phyloP scores from a whole-genome alignment of 2,113 vertebrate species.

The Rhinoderma darwinii region DNA sequence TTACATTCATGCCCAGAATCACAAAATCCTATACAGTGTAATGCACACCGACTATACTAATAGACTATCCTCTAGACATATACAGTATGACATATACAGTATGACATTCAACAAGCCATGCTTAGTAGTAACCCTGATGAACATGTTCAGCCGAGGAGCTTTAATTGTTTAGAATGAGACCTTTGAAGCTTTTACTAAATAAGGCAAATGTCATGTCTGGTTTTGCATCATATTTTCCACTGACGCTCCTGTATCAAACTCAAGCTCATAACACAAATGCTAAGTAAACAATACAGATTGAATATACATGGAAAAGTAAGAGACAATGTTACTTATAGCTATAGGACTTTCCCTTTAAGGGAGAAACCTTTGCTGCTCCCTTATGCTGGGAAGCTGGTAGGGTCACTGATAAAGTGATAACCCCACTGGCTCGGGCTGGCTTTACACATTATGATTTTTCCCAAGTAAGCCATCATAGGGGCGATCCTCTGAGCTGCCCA shows the following conservation, averaged over 20 bases:
- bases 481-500: not conserved
- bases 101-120: not conserved
- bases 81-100: too few species aligned
- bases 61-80: not conserved
- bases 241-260: not conserved
- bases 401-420: not conserved
- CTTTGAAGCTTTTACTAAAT: slow-evolving; percentile 18
- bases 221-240: not conserved
- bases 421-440: not conserved
- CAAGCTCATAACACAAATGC: not conserved
- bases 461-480: too few species aligned
- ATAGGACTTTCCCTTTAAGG: not conserved
- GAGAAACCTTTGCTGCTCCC: not conserved
- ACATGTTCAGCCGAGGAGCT: not conserved
- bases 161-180: slow-evolving; percentile 13
- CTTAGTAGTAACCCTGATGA: not conserved
- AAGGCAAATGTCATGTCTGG: slow-evolving; percentile 1
- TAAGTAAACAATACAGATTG: not conserved
- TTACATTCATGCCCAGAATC: not conserved
- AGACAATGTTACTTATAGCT: not conserved
- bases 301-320: not conserved
- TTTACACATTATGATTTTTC: not conserved
- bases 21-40: not conserved
- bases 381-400: not conserved
- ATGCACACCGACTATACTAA: not conserved